Base-by-base conservation (phyloP, 2,888 invertebrate species). In the Xestoiulus laeticollis region DNA sequence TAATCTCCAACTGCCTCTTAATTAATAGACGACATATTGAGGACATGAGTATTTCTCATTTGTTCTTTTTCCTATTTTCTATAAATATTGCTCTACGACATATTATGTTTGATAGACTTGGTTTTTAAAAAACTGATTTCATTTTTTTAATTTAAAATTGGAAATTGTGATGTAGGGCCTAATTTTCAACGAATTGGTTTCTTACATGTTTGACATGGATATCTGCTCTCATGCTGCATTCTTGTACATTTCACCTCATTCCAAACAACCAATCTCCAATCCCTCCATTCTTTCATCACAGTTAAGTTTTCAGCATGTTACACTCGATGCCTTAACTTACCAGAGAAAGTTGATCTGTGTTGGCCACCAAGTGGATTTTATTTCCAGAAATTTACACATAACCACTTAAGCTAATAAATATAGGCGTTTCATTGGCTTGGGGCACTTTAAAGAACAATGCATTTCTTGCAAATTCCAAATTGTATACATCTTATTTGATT, bases 301-400 rank as follows among this genome's bases (percentile, higher is more conserved):
- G 19, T 48, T 12, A 48, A 48, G 38, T 38, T 38, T 38, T 38
- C 38, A 38, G 48, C 48, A 48, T 59, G 53, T 59, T 19, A 59
- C 53, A 59, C 53, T 59, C 53, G 53, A 59, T 19, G 53, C 53
- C 53, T 59, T 59, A 59, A 59, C n/a, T 59, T n/a, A 59, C n/a
- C 19, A 6, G n/a, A n/a, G 53, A 59, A n/a, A n/a, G 53, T 59
- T n/a, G 4, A 59, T 59, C 53, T 59, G 14, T 48, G 48, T 14
- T 48, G 48, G 48, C 10, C 48, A 48, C 19, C 48, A 16, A 19
- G 19, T 48, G 14, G 14, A 12, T 48, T 48, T 48, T 12, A 19
- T 2, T 48, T 48, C 48, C 48, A 48, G 14, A 48, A 48, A 48
- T 1, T 12, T 19, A 1, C 14, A 48, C 10, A 16, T 48, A 4